A percentile compares a stretch with the other conserved stretches of the same genome.
Conservation (phyloP, 2,888 invertebrate species). For the Stramonita haemastoma region DNA sequence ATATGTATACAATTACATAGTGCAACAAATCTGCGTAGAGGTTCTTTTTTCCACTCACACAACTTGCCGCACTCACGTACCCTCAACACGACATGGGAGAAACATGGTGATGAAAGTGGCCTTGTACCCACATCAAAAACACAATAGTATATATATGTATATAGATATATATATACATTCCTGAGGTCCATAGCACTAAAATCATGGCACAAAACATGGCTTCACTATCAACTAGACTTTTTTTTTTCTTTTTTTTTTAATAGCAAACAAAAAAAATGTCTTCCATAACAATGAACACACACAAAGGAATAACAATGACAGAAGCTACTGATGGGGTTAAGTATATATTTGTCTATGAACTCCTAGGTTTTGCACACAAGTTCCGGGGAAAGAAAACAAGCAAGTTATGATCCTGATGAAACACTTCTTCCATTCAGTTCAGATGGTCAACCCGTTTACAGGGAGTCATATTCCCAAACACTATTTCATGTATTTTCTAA, state of each 20-base stretch:
- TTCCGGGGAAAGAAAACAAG: too few relatives aligned
- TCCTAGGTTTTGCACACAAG: too few relatives aligned
- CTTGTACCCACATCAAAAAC: background rate
- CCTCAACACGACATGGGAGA: background rate
- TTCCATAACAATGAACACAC: background rate
- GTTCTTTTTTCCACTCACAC: background rate
- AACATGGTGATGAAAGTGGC: background rate
- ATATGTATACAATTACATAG: background rate
- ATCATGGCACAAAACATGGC: constrained; percentile 22
- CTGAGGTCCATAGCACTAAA: constrained; percentile 1
- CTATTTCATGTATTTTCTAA: too few relatives aligned
- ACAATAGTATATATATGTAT: background rate
- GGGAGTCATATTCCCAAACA: too few relatives aligned
- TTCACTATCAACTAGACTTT: background rate
- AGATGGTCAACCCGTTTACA: too few relatives aligned
- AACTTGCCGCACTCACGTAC: too few relatives aligned
- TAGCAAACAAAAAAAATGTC: background rate
- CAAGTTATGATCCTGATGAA: too few relatives aligned
- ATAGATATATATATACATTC: constrained; percentile 19
- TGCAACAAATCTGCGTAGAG: background rate
- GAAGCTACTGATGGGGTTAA: too few relatives aligned
- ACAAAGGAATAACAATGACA: background rate
- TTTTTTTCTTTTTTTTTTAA: too few relatives aligned
- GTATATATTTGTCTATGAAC: too few relatives aligned
- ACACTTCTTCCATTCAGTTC: too few relatives aligned